Evolutionary conservation across 2,113 vertebrate genomes (phyloP).

Genomic region (Rhinoptilus africanus): DNA sequence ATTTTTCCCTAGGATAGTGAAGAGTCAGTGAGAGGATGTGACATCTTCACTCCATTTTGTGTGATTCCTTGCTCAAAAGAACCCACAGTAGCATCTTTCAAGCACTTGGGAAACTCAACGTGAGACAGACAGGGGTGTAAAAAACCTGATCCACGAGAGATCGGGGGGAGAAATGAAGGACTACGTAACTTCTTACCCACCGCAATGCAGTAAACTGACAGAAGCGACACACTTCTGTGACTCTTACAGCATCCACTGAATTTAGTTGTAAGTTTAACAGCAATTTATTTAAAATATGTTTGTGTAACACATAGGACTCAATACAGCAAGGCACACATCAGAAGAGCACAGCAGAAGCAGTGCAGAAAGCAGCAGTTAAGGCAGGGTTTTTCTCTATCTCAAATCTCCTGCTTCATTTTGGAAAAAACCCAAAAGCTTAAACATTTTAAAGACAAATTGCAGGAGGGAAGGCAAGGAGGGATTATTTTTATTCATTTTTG

Average conservation of each 20-base stretch:
- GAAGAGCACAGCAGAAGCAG: not conserved
- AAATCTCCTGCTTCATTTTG: not conserved
- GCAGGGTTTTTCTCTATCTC: not conserved
- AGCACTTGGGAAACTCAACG: rapidly evolving
- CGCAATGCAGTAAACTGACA: not conserved
- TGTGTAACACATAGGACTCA: not conserved
- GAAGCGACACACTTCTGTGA: not conserved
- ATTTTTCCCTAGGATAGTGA: not conserved
- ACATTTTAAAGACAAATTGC: not conserved
- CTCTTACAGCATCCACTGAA: rapidly evolving
- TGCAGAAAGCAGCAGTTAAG: not conserved
- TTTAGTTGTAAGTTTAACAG: not conserved
- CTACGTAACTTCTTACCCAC: not conserved
- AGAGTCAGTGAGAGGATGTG: not conserved
- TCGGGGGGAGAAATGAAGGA: not conserved
- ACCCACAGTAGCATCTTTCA: not conserved
- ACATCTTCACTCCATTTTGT: not conserved
- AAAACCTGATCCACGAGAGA: not conserved
- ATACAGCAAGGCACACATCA: not conserved
- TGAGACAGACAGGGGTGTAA: not conserved
- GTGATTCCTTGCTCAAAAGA: not conserved
- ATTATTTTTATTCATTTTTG: not conserved
- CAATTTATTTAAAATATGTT: not conserved
- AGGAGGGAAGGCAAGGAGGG: not conserved
- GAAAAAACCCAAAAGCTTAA: not conserved